phyloP scores from a whole-genome alignment of 2,113 vertebrate genomes.

The Nothocercus nigrocapillus region DNA sequence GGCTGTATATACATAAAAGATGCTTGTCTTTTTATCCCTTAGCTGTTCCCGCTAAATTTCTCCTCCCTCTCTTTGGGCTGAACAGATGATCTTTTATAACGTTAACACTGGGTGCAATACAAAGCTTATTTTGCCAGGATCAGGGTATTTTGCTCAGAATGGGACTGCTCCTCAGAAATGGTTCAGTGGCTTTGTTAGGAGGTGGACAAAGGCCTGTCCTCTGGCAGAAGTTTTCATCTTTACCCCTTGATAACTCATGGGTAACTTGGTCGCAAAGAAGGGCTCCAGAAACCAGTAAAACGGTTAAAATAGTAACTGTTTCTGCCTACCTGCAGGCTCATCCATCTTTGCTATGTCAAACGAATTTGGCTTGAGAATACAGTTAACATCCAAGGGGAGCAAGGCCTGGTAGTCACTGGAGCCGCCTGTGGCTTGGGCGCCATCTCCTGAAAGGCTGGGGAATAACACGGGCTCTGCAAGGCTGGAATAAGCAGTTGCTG shows the following conservation, averaged over 20 bases:
- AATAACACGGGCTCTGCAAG: conserved; percentile 71
- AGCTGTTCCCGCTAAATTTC: rapidly evolving
- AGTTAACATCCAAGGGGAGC: conserved; percentile 80
- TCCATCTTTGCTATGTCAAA: conserved; percentile 83
- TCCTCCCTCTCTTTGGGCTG: background rate
- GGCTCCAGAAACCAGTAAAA: background rate
- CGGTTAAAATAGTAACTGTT: background rate
- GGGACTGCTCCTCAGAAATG: background rate
- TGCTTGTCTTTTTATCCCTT: background rate
- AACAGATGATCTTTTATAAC: background rate
- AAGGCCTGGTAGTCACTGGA: conserved; percentile 79
- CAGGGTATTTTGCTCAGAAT: background rate
- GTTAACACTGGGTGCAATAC: background rate
- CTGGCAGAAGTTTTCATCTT: background rate
- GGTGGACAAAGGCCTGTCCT: background rate
- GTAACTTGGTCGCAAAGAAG: background rate
- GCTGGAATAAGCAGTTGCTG: conserved; percentile 56
- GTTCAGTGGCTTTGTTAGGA: background rate
- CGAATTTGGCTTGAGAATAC: conserved; percentile 81
- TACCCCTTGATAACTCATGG: background rate
- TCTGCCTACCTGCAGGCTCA: conserved; percentile 77
- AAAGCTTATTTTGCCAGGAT: background rate
- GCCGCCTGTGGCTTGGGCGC: conserved; percentile 52
- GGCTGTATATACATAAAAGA: rapidly evolving
- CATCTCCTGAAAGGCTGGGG: conserved; percentile 55